phyloP scores from a whole-genome alignment of 30 jellyfish, hydroid and myxozoan genomes.

The Pseudorhiza aurosa region DNA sequence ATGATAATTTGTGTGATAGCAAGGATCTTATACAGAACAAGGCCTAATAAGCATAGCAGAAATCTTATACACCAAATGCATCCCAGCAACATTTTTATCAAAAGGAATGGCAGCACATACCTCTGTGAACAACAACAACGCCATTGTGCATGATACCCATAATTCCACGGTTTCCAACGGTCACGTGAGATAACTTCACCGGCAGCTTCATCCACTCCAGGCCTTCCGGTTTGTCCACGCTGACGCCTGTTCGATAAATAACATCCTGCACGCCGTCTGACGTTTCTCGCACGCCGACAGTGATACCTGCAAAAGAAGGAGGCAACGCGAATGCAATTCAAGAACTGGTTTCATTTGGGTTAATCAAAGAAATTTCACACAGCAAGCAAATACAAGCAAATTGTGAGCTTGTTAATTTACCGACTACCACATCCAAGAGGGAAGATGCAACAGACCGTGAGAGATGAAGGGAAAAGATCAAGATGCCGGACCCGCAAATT shows the following conservation, averaged over 20 bases:
- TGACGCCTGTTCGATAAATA: slow-evolving; percentile 67
- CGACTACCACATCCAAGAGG: too few relatives aligned
- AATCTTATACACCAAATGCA: too few relatives aligned
- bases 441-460: too few relatives aligned
- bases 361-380: neutral
- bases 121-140: slow-evolving; percentile 80
- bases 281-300: slow-evolving; percentile 87
- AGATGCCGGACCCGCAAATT: too few relatives aligned
- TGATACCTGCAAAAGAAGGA: slow-evolving; percentile 53
- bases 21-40: too few relatives aligned
- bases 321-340: neutral
- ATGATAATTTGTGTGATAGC: too few relatives aligned
- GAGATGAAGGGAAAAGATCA: too few relatives aligned
- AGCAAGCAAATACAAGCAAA: too few relatives aligned
- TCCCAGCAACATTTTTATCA: too few relatives aligned
- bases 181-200: slow-evolving; percentile 82
- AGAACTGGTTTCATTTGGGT: neutral
- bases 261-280: slow-evolving; percentile 70
- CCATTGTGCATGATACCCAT: slow-evolving; percentile 92
- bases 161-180: slow-evolving; percentile 87
- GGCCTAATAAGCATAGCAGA: too few relatives aligned
- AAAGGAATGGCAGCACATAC: too few relatives aligned
- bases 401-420: too few relatives aligned
- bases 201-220: slow-evolving; percentile 76
- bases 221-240: slow-evolving; percentile 89